Evolutionary conservation across 1,140 invertebrate genomes (phyloP).

Genomic region (Eumeta japonica): DNA sequence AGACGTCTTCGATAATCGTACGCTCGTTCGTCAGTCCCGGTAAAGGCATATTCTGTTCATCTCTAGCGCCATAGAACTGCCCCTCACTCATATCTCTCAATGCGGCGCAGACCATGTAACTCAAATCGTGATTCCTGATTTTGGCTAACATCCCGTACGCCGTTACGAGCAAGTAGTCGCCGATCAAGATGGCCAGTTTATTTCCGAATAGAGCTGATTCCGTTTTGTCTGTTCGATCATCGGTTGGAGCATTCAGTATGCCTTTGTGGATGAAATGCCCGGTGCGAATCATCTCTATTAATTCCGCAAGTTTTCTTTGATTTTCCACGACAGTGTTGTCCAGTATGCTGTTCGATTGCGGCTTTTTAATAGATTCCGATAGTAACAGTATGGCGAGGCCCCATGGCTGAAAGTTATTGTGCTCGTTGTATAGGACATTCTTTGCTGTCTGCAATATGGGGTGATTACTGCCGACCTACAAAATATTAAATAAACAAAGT

Average conservation of each 20-base stretch:
- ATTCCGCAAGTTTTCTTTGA: slow-evolving; percentile 83
- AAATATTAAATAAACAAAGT: slow-evolving; percentile 12
- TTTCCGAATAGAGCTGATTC: slow-evolving; percentile 73
- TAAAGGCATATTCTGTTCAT: slow-evolving; percentile 73
- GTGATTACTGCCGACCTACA: slow-evolving; percentile 78
- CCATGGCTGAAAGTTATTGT: slow-evolving; percentile 83
- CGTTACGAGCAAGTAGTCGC: slow-evolving; percentile 85
- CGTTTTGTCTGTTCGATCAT: slow-evolving; percentile 62
- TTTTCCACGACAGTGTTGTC: slow-evolving; percentile 47
- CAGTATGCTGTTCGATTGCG: slow-evolving; percentile 16
- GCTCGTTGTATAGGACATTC: slow-evolving; percentile 78
- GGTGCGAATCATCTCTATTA: slow-evolving; percentile 94
- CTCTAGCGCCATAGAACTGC: slow-evolving; percentile 77
- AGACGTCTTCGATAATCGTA: slow-evolving; percentile 17
- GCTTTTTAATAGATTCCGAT: slow-evolving; percentile 72
- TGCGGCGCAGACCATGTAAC: slow-evolving; percentile 80
- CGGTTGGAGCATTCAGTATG: slow-evolving; percentile 68
- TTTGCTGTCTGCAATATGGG: slow-evolving; percentile 87
- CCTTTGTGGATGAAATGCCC: slow-evolving; percentile 89
- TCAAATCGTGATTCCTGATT: slow-evolving; percentile 70
- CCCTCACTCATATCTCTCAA: slow-evolving; percentile 80
- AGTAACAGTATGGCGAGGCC: slow-evolving; percentile 82
- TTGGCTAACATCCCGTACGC: slow-evolving; percentile 77
- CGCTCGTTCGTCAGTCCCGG: slow-evolving; percentile 58
- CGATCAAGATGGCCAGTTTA: slow-evolving; percentile 88